Base-by-base conservation (phyloP, 2,797 vertebrate species). In the Hephaestus fuliginosus region DNA sequence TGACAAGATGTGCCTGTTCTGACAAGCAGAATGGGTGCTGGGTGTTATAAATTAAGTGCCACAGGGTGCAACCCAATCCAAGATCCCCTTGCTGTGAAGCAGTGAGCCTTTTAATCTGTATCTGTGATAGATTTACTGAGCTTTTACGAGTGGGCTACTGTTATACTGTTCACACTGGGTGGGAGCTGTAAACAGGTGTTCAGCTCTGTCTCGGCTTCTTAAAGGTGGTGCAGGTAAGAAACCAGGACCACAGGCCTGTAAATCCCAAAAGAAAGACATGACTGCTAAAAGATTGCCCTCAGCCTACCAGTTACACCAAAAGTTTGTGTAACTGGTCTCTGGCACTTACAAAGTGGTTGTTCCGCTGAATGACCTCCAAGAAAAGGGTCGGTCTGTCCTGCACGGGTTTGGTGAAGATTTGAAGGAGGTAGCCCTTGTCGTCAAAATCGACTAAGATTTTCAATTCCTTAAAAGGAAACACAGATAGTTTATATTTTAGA, bases 361-460 rank as follows among this genome's bases (percentile, higher is more conserved):
- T 66, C 72, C 96, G 91, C 87, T 97, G 96, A 83, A 97, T 97
- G 88, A 97, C 95, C 88, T 97, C 96, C 85, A 97, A 52, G 91
- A 97, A 97, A 63, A 97, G 95, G 0, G 96, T 97, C 0, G 96
- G 96, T 56, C 96, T 88, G 93, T 97, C 96, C 90, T 97, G 96
- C 76, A 96, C 81, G 1, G 96, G 96, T 82, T 97, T 97, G 89
- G 95, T 95, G 90, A 97, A 97, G 93, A 97, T 97, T 83, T 97
- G 96, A 15, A 97, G 96, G 63, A 97, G 95, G 86, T 97, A 97
- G 66, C 96, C 96, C 25, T 96, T 95, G 68, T 97, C 96, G n/a
- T 97, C 96, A 55, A 92, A 96, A 87, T 97, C 96, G 25, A 97
- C 95, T 74, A 97, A 87, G 89, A 97, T 96, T 88, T 95, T 96